phyloP scores from a whole-genome alignment of 1,140 invertebrate genomes.

The Hetaerina americana region DNA sequence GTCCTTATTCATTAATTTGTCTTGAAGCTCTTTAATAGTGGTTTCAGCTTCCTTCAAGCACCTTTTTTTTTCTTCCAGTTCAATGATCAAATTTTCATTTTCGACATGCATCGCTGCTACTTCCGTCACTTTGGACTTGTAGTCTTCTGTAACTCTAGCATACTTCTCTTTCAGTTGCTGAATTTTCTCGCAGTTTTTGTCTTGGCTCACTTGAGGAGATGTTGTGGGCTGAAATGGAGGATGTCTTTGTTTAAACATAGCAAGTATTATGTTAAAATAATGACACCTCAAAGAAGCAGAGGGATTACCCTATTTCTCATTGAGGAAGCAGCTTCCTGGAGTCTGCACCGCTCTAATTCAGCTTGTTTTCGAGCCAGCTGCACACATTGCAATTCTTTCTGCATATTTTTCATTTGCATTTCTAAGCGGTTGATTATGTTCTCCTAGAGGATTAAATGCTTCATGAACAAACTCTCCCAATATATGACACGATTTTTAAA shows the following conservation, averaged over 20 bases:
- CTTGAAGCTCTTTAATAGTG: constrained; percentile 31
- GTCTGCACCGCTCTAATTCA: background rate
- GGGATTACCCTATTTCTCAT: background rate
- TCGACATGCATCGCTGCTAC: constrained; percentile 36
- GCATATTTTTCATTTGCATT: background rate
- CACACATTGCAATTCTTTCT: background rate
- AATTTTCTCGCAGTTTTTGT: constrained; percentile 18
- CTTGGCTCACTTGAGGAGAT: background rate
- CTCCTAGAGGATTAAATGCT: background rate
- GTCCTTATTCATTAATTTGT: constrained; percentile 35
- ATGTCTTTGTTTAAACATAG: background rate
- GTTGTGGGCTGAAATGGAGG: background rate
- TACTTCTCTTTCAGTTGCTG: constrained; percentile 39
- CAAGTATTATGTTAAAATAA: background rate
- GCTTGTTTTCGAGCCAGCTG: background rate
- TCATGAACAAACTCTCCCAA: too few relatives aligned
- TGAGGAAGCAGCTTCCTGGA: background rate
- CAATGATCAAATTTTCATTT: constrained; percentile 30
- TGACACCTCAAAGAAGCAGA: background rate
- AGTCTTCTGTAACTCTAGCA: constrained; percentile 38
- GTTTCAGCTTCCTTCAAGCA: constrained; percentile 34
- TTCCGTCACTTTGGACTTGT: constrained; percentile 39
- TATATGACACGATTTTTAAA: too few relatives aligned
- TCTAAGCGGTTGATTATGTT: background rate
- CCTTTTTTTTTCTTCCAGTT: constrained; percentile 29